Evolutionary conservation across 1,140 invertebrate species (phyloP).

Genomic region (Triops cancriformis): DNA sequence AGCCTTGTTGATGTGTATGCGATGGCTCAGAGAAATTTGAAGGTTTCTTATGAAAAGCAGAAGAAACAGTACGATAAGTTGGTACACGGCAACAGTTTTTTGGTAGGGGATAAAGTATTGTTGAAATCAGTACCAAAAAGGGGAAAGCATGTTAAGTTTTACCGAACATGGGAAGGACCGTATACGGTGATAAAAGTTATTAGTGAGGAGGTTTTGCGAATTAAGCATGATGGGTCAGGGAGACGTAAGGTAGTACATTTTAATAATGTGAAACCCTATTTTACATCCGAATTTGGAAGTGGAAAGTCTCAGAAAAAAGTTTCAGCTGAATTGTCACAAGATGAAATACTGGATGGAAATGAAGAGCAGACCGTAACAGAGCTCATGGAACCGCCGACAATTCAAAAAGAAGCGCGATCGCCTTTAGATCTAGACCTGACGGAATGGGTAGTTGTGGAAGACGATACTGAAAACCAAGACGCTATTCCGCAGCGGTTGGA

Average conservation of each 20-base stretch:
- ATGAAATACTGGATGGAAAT: neutral
- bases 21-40: too few relatives aligned
- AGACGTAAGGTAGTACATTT: neutral
- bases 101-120: neutral
- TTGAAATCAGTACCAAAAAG: neutral
- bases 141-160: neutral
- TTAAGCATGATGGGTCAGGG: neutral
- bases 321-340: neutral
- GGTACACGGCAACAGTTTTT: neutral
- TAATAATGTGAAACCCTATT: too few relatives aligned
- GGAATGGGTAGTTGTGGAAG: neutral
- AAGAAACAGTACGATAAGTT: neutral
- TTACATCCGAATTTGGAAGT: neutral
- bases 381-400: neutral
- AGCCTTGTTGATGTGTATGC: neutral
- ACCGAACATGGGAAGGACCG: neutral
- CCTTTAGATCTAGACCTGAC: neutral
- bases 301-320: too few relatives aligned
- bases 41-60: neutral
- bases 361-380: neutral
- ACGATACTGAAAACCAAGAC: neutral
- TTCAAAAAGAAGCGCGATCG: neutral
- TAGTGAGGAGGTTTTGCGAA: too few relatives aligned
- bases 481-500: neutral
- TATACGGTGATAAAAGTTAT: neutral